Base-by-base conservation (phyloP, 2,113 vertebrate species). In the Motacilla tschutschensis region DNA sequence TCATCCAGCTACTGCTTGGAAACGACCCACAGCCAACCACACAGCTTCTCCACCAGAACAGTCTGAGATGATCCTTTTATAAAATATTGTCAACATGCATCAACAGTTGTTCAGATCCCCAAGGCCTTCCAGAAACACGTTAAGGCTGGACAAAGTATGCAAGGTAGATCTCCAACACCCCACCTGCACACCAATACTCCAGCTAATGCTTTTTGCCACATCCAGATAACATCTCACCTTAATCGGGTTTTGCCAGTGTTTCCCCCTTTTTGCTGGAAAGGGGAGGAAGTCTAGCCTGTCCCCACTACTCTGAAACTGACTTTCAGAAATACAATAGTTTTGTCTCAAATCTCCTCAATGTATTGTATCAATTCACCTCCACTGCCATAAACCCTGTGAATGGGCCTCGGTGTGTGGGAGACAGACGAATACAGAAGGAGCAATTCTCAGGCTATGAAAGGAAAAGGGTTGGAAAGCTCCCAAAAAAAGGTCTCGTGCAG, bases 381-480 rank as follows among this genome's bases (percentile, higher is more conserved):
- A 28, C 44, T 47, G 38, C 64, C 7, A 7, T 46, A 69, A 92
- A 70, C 21, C 0, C 0, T 44, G 74, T 71, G 67, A 92, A 86
- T 31, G 69, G 67, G 60, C 51, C 38, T 73, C 53, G 80, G 80
- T 85, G 83, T 81, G 76, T 16, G 11, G 71, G 79, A 64, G 64
- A 74, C 9, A 35, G 69, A 36, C 22, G 15, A 78, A 73, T 29
- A 92, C 60, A 90, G 76, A 92, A 87, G 87, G 58, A 91, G 80
- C 54, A 71, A 65, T 94, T 93, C 85, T 77, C 79, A 84, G 59
- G 48, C 63, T 85, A 35, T 83, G 85, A 91, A 93, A 89, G 83
- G 29, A 75, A 74, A 91, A 92, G 71, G 57, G 71, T 82, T 94
- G 90, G 88, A 92, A 94, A 77, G 71, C 60, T 82, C 64, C 92